Percentiles rank a stretch among this genome's conserved stretches.
Conservation (phyloP, 2,797 vertebrate species). For the Neomorphus geoffroyi region DNA sequence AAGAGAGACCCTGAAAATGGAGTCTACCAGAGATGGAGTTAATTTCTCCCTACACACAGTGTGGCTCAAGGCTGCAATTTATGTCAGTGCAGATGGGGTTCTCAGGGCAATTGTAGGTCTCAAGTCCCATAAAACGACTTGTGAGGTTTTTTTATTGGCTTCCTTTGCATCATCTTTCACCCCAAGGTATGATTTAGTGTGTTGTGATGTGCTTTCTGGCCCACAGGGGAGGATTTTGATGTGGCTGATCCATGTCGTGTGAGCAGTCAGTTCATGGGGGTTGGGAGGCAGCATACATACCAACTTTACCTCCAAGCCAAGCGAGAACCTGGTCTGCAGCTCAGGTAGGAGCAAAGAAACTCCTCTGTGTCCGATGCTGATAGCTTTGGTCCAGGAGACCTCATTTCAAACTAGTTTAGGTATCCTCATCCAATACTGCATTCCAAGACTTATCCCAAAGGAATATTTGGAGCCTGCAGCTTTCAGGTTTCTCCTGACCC, state of each 20-base stretch:
- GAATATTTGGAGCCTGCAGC: neutral
- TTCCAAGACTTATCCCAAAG: neutral
- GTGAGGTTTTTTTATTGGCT: neutral
- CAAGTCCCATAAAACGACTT: neutral
- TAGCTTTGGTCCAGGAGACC: too few species aligned
- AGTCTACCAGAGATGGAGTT: rapidly evolving
- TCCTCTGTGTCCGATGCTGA: rapidly evolving
- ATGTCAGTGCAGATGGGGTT: rapidly evolving
- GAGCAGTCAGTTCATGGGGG: rapidly evolving
- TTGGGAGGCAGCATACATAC: neutral
- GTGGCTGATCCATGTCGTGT: rapidly evolving
- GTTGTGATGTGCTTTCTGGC: neutral
- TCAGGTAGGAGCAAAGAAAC: neutral
- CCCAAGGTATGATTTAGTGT: rapidly evolving
- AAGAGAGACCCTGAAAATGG: neutral
- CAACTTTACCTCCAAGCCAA: neutral
- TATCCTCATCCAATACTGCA: neutral
- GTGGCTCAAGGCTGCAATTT: neutral
- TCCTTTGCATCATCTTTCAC: neutral
- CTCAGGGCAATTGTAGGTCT: neutral
- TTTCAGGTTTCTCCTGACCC: neutral
- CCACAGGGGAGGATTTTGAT: neutral
- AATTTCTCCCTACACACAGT: neutral
- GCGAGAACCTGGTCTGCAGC: neutral
- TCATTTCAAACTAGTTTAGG: neutral